phyloP scores from a whole-genome alignment of 2,797 vertebrate genomes.

The Enteromius fasciolatus region DNA sequence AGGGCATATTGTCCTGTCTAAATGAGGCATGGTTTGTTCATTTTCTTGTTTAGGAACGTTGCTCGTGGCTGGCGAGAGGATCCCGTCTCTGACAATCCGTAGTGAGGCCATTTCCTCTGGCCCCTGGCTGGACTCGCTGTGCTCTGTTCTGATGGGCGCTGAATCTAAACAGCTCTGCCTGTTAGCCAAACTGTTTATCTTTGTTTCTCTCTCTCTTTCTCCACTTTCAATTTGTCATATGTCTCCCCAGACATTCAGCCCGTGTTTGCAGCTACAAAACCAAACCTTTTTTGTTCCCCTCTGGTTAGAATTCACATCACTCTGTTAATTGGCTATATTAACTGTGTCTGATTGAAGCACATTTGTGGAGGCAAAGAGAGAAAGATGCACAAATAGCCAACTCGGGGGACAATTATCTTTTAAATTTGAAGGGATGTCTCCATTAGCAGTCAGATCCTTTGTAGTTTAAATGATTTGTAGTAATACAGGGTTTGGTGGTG shows the following conservation, averaged over 20 bases:
- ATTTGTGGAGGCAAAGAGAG: conserved; percentile 39
- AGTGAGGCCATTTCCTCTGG: conserved; percentile 39
- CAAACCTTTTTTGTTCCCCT: conserved; percentile 36
- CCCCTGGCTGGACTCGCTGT: conserved; percentile 14
- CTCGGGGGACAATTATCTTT: conserved; percentile 42
- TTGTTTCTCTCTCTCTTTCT: conserved; percentile 16
- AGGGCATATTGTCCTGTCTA: conserved; percentile 32
- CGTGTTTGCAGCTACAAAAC: conserved; percentile 19
- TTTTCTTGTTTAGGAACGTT: conserved; percentile 18
- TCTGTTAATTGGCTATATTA: conserved; percentile 56
- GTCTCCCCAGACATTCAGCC: conserved; percentile 21
- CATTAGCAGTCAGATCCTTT: conserved; percentile 40
- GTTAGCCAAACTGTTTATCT: conserved; percentile 38
- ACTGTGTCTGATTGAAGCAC: conserved; percentile 50
- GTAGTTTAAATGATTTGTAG: conserved; percentile 42
- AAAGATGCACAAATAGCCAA: conserved; percentile 40
- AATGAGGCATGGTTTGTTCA: conserved; percentile 39
- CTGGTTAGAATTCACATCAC: conserved; percentile 49
- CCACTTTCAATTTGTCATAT: conserved; percentile 16
- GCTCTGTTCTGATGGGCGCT: conserved; percentile 30
- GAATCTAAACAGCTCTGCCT: conserved; percentile 42
- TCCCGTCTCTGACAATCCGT: conserved; percentile 22
- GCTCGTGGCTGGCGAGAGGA: conserved; percentile 21
- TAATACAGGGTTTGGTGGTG: conserved; percentile 17
- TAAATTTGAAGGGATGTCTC: conserved; percentile 37